Evolutionary conservation across 2,797 vertebrate species (phyloP).

Genomic region (Avahi laniger): DNA sequence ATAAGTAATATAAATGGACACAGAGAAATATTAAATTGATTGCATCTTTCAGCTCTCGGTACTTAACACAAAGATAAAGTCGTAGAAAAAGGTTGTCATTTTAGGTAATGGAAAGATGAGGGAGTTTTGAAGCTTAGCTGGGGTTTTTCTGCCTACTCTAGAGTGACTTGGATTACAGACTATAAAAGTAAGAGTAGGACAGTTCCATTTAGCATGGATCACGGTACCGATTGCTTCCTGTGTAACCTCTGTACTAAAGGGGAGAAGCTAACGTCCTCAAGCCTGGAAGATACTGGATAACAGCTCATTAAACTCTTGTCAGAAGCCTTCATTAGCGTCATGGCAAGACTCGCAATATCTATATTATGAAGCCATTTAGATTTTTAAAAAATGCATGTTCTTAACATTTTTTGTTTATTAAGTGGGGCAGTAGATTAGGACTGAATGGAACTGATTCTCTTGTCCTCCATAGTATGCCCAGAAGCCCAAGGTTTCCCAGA

Average conservation of each 20-base stretch:
- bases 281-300: constrained; percentile 7
- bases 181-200: not conserved
- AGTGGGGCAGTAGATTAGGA: constrained; percentile 41
- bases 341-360: constrained; percentile 60
- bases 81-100: not conserved
- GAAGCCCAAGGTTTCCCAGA: constrained; percentile 79
- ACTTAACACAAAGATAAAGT: constrained; percentile 20
- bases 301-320: constrained; percentile 7
- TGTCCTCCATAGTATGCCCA: constrained; percentile 64
- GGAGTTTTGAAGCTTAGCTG: not conserved
- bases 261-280: not conserved
- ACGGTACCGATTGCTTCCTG: not conserved
- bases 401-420: constrained; percentile 77
- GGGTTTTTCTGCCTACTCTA: not conserved
- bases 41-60: constrained; percentile 30
- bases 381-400: constrained; percentile 36
- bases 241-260: constrained; percentile 21
- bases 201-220: not conserved
- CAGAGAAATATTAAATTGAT: constrained; percentile 7
- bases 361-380: constrained; percentile 48
- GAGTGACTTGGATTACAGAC: not conserved
- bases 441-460: constrained; percentile 73
- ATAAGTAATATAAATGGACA: constrained; percentile 28
- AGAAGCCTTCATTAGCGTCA: not conserved
- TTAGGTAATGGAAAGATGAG: constrained; percentile 38